Evolutionary conservation across 2,797 vertebrate genomes (phyloP).

Genomic region (Alectoris magna): DNA sequence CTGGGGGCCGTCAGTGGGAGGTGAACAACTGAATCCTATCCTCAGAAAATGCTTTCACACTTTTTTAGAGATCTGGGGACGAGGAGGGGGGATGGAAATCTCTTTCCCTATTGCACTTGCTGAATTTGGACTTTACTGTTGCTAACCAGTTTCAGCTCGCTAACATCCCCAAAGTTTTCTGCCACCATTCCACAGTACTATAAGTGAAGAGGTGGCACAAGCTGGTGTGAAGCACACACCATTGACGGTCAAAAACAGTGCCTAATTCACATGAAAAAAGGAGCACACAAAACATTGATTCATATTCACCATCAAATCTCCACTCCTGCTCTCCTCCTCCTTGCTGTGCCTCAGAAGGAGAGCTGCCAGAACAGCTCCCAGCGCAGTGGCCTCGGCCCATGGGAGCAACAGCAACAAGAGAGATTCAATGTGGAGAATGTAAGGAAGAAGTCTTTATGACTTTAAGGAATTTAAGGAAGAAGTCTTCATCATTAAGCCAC

Average conservation of each 20-base stretch:
- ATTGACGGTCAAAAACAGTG: not conserved
- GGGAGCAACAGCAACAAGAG: not conserved
- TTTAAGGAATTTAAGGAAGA: not conserved
- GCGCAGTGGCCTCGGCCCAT: not conserved
- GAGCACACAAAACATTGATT: rapidly evolving
- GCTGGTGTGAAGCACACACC: not conserved
- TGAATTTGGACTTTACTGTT: not conserved
- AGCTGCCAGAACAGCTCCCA: not conserved
- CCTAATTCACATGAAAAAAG: not conserved
- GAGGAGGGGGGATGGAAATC: not conserved
- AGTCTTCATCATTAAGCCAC: not conserved
- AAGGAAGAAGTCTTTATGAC: not conserved
- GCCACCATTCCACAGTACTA: not conserved
- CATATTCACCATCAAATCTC: rapidly evolving
- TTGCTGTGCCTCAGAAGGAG: not conserved
- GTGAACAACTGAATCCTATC: not conserved
- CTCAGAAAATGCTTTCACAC: not conserved
- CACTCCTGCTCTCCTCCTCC: not conserved
- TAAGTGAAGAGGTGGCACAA: not conserved
- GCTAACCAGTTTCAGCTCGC: not conserved
- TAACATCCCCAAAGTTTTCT: not conserved
- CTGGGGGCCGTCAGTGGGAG: rapidly evolving
- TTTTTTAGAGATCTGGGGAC: not conserved
- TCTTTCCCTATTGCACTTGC: not conserved
- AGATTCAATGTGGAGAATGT: not conserved